These are phyloP conservation scores for Kryptolebias ocellatus DNA, from an alignment of 2,797 vertebrate genomes.

Conservation along the genomic window DNA sequence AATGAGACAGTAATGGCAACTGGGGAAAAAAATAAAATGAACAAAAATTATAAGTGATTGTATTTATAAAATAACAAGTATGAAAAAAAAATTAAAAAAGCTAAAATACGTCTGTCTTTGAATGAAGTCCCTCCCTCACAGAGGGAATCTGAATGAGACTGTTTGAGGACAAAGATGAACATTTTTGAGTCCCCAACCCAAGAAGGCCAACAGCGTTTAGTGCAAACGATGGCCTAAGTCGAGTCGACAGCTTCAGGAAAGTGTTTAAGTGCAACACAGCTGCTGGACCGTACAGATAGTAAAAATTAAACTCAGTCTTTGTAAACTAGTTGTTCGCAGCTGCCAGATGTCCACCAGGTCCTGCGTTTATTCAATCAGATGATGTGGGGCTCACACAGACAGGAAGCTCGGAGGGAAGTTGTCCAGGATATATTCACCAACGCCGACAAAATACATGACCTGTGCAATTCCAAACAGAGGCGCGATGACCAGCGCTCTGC, in stretches of 20 bases:
- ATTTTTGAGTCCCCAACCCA: constrained; percentile 32
- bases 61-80: constrained; percentile 6
- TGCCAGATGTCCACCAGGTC: constrained; percentile 55
- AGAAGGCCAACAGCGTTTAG: constrained; percentile 62
- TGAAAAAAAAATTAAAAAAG: constrained; percentile 2
- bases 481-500: constrained; percentile 87
- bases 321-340: constrained; percentile 66
- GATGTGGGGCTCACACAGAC: constrained; percentile 40
- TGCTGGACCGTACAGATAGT: constrained; percentile 40
- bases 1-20: constrained; percentile 22
- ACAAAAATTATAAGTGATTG: constrained; percentile 30
- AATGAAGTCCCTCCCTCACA: constrained; percentile 73
- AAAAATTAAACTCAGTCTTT: constrained; percentile 6
- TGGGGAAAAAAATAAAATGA: neutral
- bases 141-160: constrained; percentile 71
- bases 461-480: constrained; percentile 88
- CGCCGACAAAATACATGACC: constrained; percentile 87
- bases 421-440: constrained; percentile 85
- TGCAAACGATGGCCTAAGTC: constrained; percentile 64
- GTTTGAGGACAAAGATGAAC: constrained; percentile 48
- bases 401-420: constrained; percentile 74
- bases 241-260: constrained; percentile 57
- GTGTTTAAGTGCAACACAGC: constrained; percentile 73
- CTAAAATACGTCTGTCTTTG: constrained; percentile 26
- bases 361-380: neutral